Evolutionary conservation across 2,888 invertebrate species (phyloP).

Genomic region (Cantharis rufa): DNA sequence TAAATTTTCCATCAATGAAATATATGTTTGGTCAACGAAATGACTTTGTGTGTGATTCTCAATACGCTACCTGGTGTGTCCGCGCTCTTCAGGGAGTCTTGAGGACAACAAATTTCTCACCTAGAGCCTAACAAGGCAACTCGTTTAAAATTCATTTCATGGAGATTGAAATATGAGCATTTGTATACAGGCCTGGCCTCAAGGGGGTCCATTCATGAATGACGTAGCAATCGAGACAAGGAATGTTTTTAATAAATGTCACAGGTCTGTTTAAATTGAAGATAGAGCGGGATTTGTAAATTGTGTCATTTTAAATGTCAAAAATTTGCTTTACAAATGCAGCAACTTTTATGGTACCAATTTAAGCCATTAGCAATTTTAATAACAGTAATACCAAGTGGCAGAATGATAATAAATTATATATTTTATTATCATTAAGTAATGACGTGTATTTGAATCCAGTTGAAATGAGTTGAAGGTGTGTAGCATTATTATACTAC

Average conservation of each 20-base stretch:
- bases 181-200: slow-evolving; percentile 47
- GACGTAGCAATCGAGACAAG: slow-evolving; percentile 36
- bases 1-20: slow-evolving; percentile 11
- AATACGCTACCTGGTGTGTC: slow-evolving; percentile 46
- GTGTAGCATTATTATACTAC: background rate
- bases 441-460: background rate
- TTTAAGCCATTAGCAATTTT: background rate
- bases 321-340: background rate
- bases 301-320: background rate
- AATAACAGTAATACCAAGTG: background rate
- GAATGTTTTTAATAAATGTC: slow-evolving; percentile 38
- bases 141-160: slow-evolving; percentile 53
- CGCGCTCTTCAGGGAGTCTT: slow-evolving; percentile 49
- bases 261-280: slow-evolving; percentile 10
- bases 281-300: background rate
- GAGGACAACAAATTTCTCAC: slow-evolving; percentile 58
- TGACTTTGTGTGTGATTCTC: slow-evolving; percentile 31
- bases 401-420: background rate
- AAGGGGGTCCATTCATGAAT: slow-evolving; percentile 52
- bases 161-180: slow-evolving; percentile 54
- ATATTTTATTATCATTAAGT: background rate
- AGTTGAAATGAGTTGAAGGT: background rate
- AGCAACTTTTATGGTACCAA: background rate
- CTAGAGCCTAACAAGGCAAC: slow-evolving; percentile 55
- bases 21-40: slow-evolving; percentile 10